Evolutionary conservation across 1,140 invertebrate species (phyloP), one percentile per base, ranked within the genome.

Genomic region (Palaemon carinicauda): DNA sequence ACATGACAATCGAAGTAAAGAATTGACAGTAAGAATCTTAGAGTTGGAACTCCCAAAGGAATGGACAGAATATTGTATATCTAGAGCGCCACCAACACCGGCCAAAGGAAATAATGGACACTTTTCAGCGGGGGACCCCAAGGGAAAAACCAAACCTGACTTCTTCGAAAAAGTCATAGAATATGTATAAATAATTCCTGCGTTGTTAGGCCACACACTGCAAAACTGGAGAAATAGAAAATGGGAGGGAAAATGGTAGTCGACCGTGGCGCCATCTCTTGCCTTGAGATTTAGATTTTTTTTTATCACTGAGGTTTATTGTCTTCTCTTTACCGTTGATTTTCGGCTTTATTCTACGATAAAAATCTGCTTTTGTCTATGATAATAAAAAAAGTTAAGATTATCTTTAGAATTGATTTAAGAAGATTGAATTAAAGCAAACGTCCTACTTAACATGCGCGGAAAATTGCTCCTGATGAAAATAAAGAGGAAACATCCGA

Each of bases 1-100:
- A 73, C 73, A 83, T 83, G 74, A 83, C 82, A 83, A 83, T 83
- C 27, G 41, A 73, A 83, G 51, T 83, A 77, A 83, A 83, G 82
- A 83, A 83, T 83, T 83, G 82, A 83, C 56, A 53, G 50, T 21
- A 65, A 53, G 81, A 83, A 77, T 83, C 71, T 74, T 77, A 71
- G 71, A 82, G 81, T 82, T 83, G 81, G 51, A n/a, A 60, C 27
- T 80, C 78, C 78, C 78, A 54, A 54, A n/a, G 29, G 78, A 80
- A 29, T 14, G 29, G 53, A 52, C 12, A 80, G 78, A 80, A 80
- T 80, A 80, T 80, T 80, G 78, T 80, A 80, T 60, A 19, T n/a
- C n/a, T 29, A 14, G 14, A 27, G 31, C 53, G 51, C 33, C n/a
- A 21, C 52, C 78, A 29, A n/a, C 78, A 60, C 52, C 78, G 56